Conservation (phyloP, 2,888 invertebrate species). For the Drosophila koepferae region DNA sequence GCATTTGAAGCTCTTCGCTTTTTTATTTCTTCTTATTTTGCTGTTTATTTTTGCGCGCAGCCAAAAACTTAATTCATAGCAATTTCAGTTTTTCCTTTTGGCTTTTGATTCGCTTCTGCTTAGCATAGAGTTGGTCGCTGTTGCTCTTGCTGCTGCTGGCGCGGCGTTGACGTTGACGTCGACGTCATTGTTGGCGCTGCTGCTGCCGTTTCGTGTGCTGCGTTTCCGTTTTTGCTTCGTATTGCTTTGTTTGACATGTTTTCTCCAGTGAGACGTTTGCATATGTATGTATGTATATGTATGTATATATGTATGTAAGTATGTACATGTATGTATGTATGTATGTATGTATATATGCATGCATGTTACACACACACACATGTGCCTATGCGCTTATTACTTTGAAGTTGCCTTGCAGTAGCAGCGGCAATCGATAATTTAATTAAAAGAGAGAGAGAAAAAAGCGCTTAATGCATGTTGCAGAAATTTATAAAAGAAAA, state of each 20-base stretch:
- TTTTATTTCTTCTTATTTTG: conserved; percentile 34
- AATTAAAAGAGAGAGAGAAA: conserved; percentile 56
- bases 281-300: background rate
- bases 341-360: background rate
- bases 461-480: conserved; percentile 34
- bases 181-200: conserved; percentile 17
- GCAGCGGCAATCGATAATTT: conserved; percentile 67
- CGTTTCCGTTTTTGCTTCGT: conserved; percentile 61
- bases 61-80: conserved; percentile 73
- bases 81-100: conserved; percentile 70
- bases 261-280: conserved; percentile 52
- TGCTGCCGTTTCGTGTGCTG: conserved; percentile 50
- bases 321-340: background rate
- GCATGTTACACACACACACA: conserved; percentile 3
- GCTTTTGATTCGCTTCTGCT: conserved; percentile 60
- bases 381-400: conserved; percentile 57
- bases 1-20: conserved; percentile 23
- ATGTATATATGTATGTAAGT: background rate
- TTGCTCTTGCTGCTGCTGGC: background rate
- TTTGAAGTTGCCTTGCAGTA: conserved; percentile 49
- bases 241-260: conserved; percentile 71
- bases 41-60: conserved; percentile 46
- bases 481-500: conserved; percentile 42
- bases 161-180: conserved; percentile 3
- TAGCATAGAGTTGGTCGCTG: conserved; percentile 25